Evolutionary conservation across 1,140 invertebrate genomes (phyloP).

Genomic region (Antheraea pernyi): DNA sequence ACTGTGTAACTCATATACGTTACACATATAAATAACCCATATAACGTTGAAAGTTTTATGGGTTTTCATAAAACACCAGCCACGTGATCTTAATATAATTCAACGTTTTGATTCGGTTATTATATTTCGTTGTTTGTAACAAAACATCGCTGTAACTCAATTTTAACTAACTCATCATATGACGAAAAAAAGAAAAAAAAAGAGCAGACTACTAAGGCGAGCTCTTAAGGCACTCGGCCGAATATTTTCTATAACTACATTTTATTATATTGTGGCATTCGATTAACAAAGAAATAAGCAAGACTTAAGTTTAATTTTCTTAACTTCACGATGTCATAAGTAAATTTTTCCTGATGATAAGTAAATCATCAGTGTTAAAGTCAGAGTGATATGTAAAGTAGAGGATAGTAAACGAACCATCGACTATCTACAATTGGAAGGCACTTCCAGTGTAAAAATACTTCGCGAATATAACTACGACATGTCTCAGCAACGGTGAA

Average conservation of each 20-base stretch:
- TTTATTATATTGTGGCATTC: too few species aligned
- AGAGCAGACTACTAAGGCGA: too few species aligned
- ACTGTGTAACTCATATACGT: background rate
- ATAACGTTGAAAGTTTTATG: constrained; percentile 1
- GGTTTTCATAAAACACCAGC: background rate
- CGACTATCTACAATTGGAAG: constrained; percentile 35
- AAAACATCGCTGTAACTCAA: background rate
- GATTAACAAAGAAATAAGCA: too few species aligned
- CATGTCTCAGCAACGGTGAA: constrained; percentile 47
- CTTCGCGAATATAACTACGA: constrained; percentile 42
- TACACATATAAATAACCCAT: background rate
- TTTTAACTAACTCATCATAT: constrained; percentile 1
- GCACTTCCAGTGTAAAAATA: constrained; percentile 28
- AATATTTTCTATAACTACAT: background rate
- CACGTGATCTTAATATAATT: background rate
- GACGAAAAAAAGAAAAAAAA: too few species aligned
- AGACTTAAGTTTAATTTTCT: background rate
- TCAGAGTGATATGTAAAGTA: too few species aligned
- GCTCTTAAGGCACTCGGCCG: too few species aligned
- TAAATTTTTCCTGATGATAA: too few species aligned
- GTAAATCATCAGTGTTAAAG: background rate
- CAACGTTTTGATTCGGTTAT: background rate
- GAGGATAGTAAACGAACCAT: constrained; percentile 39
- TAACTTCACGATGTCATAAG: background rate
- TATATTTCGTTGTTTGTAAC: background rate